Conservation (phyloP, 2,797 vertebrate genomes). For the Aratinga solstitialis region DNA sequence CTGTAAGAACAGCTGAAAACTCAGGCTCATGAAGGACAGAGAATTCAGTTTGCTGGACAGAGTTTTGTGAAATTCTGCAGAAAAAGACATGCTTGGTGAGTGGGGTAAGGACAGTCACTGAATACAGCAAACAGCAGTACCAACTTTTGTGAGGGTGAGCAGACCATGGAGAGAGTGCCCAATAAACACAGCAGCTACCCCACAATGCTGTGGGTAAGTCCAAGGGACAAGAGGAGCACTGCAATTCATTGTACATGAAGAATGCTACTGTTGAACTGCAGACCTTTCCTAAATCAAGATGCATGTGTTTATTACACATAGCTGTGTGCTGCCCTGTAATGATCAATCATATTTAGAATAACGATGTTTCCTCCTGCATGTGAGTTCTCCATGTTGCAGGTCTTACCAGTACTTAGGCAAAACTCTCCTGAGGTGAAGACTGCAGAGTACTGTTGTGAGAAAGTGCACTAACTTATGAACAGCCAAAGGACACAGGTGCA, state of each 20-base stretch:
- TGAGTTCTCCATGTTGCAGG: neutral
- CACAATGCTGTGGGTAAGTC: neutral
- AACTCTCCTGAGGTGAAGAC: neutral
- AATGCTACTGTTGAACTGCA: neutral
- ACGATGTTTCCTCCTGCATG: neutral
- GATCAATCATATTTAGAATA: neutral
- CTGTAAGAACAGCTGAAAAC: neutral
- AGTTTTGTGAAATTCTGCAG: neutral
- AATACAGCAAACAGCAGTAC: neutral
- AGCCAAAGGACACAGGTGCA: neutral
- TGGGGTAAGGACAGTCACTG: neutral
- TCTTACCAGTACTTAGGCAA: neutral
- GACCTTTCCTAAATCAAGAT: neutral
- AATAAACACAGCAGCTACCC: neutral
- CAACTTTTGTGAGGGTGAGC: neutral
- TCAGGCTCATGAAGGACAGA: neutral
- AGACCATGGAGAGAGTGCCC: fast-evolving
- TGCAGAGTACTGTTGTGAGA: neutral
- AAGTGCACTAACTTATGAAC: neutral
- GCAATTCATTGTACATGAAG: neutral
- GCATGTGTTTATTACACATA: neutral
- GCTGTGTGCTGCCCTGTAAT: neutral
- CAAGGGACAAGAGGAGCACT: neutral
- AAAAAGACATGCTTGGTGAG: neutral
- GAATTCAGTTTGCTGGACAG: neutral